A percentile compares a stretch with the other conserved stretches of the same genome.
These are phyloP conservation scores for Ylistrum balloti DNA, from an alignment of 1,140 invertebrate genomes.

Conservation along the genomic window DNA sequence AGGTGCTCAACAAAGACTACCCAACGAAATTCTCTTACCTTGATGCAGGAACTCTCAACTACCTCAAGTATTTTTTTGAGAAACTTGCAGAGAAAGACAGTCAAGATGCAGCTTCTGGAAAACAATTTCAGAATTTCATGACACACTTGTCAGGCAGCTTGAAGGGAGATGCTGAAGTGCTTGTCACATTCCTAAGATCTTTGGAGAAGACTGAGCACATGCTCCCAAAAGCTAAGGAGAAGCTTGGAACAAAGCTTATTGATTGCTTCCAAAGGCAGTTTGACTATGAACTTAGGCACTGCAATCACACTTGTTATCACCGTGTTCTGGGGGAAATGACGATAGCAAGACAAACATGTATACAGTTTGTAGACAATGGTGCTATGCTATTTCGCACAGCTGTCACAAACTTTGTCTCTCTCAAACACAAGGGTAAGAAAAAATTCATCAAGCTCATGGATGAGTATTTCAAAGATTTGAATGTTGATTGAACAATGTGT, in stretches of 20 bases:
- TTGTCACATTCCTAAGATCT: constrained; percentile 21
- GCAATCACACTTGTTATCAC: constrained; percentile 36
- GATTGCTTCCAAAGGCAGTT: not conserved
- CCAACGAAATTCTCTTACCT: not conserved
- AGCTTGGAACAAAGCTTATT: constrained; percentile 7
- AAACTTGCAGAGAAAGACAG: not conserved
- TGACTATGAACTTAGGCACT: not conserved
- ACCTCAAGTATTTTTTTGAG: constrained; percentile 21
- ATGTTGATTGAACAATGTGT: too few relatives aligned
- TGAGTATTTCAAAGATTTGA: too few relatives aligned
- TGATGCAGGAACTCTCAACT: not conserved
- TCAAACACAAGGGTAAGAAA: too few relatives aligned
- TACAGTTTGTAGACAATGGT: too few relatives aligned
- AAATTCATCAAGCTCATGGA: too few relatives aligned
- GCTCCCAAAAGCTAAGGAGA: not conserved
- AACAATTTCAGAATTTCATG: not conserved
- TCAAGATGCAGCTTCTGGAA: not conserved
- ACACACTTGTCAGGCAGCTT: not conserved
- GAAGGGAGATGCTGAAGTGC: constrained; percentile 1
- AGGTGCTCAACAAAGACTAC: not conserved
- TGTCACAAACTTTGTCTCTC: too few relatives aligned
- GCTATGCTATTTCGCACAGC: too few relatives aligned
- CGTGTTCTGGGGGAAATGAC: too few relatives aligned
- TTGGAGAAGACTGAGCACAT: not conserved
- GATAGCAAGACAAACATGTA: too few relatives aligned